These are phyloP conservation scores for Heliconius ethilla DNA, from an alignment of 2,888 invertebrate species.

Conservation along the genomic window DNA sequence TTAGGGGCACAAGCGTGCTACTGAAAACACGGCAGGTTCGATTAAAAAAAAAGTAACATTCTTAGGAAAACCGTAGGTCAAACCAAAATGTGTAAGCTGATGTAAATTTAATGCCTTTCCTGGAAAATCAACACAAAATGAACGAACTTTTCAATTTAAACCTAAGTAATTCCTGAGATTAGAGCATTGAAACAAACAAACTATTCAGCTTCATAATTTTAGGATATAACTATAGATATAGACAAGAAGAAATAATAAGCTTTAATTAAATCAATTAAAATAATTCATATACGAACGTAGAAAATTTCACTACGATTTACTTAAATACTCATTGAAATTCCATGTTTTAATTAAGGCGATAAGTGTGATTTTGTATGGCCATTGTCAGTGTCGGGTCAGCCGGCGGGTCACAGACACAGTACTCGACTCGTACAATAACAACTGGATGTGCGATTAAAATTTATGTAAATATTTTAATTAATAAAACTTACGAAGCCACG, in stretches of 20 bases:
- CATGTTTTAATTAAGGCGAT: constrained; percentile 4
- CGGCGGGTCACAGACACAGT: constrained; percentile 19
- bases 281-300: background rate
- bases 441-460: constrained; percentile 1
- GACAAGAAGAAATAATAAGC: background rate
- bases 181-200: too few relatives aligned
- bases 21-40: too few relatives aligned
- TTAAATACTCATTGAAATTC: constrained; percentile 11
- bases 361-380: constrained; percentile 20
- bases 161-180: too few relatives aligned
- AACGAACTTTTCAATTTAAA: too few relatives aligned
- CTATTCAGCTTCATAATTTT: background rate
- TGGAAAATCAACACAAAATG: too few relatives aligned
- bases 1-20: too few relatives aligned
- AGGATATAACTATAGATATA: background rate
- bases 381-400: constrained; percentile 22
- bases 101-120: too few relatives aligned
- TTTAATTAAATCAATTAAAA: background rate
- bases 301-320: constrained; percentile 1
- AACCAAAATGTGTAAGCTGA: too few relatives aligned
- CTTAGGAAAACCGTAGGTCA: too few relatives aligned
- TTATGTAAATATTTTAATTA: constrained; percentile 20
- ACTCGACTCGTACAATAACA: background rate
- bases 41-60: too few relatives aligned
- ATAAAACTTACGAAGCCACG: background rate